Base-by-base conservation (phyloP, 2,113 vertebrate genomes). In the Aegotheles bennettii region DNA sequence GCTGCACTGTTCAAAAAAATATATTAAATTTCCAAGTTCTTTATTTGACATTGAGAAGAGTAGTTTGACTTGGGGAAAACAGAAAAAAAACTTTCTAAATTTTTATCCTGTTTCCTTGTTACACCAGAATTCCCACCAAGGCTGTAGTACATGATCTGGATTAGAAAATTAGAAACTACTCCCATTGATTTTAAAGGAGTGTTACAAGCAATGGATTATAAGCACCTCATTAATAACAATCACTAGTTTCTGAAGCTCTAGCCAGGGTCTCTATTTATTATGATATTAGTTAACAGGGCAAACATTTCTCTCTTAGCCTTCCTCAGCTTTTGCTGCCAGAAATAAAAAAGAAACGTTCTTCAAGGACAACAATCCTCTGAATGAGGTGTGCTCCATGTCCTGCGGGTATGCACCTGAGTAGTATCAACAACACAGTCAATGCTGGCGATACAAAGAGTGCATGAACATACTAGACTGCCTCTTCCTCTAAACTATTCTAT, bases 221-320 rank as follows among this genome's bases (percentile, higher is more conserved):
- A 75, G 45, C 60, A 92, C 20, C 19, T 93, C 53, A 89, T 89
- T 87, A 94, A 90, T 84, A 93, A 78, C 13, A 70, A 87, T 80
- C 73, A 56, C 60, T 83, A 61, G 19, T 40, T 96, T 50, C 70
- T 77, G 68, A 84, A 91, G 87, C 12, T 89, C 42, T 93, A 78
- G 35, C 40, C 40, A 53, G 53, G 45, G 68, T 96, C 61, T 38
- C 65, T 54, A 76, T 82, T 91, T 91, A 71, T 84, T 88, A 40
- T 56, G 10, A 70, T 71, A 54, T 45, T 60, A 89, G 24, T 82
- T 83, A 74, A 93, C 75, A 85, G 82, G 60, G 28, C 2, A 6
- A 91, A 80, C 18, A 56, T 59, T 91, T 90, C 35, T 93, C 80
- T 38, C 65, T 81, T 29, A 92, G 84, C 15, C 42, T 87, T 89